Base-by-base conservation (phyloP, 2,797 vertebrate species). In the Etheostoma nigrum region DNA sequence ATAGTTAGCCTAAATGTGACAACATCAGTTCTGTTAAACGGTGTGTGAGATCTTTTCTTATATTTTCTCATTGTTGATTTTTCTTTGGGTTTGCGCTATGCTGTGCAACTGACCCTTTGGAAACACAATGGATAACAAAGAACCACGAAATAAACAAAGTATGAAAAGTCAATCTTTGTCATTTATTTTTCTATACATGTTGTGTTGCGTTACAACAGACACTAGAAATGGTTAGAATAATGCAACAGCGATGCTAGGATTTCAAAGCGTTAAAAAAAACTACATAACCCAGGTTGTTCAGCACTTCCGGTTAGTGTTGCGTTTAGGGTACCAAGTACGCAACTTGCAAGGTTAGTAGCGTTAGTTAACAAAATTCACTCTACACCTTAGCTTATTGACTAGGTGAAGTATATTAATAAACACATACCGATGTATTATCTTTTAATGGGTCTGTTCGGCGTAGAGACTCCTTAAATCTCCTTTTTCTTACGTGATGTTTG, bases 1-100 rank as follows among this genome's bases (percentile, higher is more conserved):
- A 84, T 93, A 94, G 91, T 93, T 91, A 90, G 81, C 78, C 72
- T 94, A 91, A 95, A 90, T 93, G 92, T 96, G 91, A 93, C 86
- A 73, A 88, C 89, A 86, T 89, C 82, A 79, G 67, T 93, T 92
- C 86, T 94, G 91, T 93, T 93, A 83, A 79, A 92, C 91, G 87
- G 92, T 94, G 91, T 93, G 94, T 93, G 89, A 92, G 89, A 89
- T 84, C 88, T 85, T 93, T 88, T 90, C 78, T 89, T 87, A 87
- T 88, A 66, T 88, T 91, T 85, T 90, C 51, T 89, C 82, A 67
- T 90, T 89, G 89, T 87, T 89, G 78, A 79, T 81, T 84, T 89
- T 76, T 85, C 81, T 77, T 64, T 57, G 82, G 90, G 85, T 85
- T 90, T 81, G 74, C 88, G 83, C 91, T 81, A 55, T 78, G 61